These are phyloP conservation scores for Thera britannica DNA, from an alignment of 2,888 invertebrate genomes.

Conservation along the genomic window DNA sequence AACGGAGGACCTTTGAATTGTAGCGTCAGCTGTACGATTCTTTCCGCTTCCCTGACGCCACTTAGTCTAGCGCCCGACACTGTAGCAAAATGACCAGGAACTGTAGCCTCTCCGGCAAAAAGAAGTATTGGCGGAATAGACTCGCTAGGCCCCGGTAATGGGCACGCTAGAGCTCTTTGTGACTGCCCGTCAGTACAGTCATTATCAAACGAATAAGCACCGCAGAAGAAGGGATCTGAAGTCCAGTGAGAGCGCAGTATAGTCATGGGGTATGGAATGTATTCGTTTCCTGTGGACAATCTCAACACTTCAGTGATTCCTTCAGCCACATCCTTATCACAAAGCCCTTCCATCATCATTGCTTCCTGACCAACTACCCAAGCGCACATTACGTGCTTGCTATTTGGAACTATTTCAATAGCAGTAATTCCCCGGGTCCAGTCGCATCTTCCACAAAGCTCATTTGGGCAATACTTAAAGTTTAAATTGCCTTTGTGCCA, in stretches of 20 bases:
- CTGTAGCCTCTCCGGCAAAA: conserved; percentile 94
- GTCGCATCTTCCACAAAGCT: conserved; percentile 80
- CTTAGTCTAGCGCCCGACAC: conserved; percentile 91
- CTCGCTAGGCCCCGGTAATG: conserved; percentile 86
- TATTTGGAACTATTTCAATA: conserved; percentile 88
- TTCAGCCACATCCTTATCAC: conserved; percentile 88
- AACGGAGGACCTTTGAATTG: conserved; percentile 77
- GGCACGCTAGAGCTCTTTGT: conserved; percentile 85
- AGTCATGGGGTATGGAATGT: conserved; percentile 87
- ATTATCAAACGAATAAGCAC: conserved; percentile 87
- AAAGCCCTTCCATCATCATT: conserved; percentile 86
- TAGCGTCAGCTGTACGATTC: conserved; percentile 86
- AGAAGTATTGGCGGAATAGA: conserved; percentile 88
- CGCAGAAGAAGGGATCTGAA: conserved; percentile 88
- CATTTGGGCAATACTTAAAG: conserved; percentile 85
- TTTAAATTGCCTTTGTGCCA: conserved; percentile 88
- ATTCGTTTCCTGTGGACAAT: conserved; percentile 84
- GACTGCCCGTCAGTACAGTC: conserved; percentile 61
- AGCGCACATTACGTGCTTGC: conserved; percentile 89
- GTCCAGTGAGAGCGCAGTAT: conserved; percentile 90
- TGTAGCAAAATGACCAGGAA: conserved; percentile 89
- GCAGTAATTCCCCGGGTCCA: conserved; percentile 90
- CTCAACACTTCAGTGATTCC: conserved; percentile 87
- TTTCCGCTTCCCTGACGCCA: conserved; percentile 91
- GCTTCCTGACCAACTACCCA: conserved; percentile 89